These are phyloP conservation scores for Scaptodrosophila lebanonensis DNA, from an alignment of 1,140 invertebrate species.

Conservation along the genomic window DNA sequence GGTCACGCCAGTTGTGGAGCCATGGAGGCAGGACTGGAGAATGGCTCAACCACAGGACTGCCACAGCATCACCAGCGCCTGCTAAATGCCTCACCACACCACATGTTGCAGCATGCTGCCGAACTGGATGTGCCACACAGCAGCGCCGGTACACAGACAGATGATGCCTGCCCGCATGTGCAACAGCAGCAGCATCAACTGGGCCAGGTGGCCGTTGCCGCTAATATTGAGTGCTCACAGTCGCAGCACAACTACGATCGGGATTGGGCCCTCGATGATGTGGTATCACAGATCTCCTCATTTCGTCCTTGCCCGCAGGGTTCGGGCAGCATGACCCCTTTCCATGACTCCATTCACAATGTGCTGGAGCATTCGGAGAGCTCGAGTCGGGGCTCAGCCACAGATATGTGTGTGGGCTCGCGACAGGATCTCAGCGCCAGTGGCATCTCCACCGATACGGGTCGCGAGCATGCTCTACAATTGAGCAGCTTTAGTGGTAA, in stretches of 20 bases:
- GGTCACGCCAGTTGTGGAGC: slow-evolving; percentile 26
- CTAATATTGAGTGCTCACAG: slow-evolving; percentile 80
- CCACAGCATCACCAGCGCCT: slow-evolving; percentile 34
- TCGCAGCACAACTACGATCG: slow-evolving; percentile 77
- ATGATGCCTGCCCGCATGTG: slow-evolving; percentile 55
- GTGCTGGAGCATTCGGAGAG: slow-evolving; percentile 73
- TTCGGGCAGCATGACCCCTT: slow-evolving; percentile 76
- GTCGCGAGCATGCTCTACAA: slow-evolving; percentile 64
- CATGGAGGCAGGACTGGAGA: slow-evolving; percentile 27
- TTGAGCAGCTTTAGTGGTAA: slow-evolving; percentile 72
- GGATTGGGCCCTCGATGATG: slow-evolving; percentile 74
- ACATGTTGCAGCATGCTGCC: slow-evolving; percentile 56
- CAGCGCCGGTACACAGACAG: slow-evolving; percentile 56
- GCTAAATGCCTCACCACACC: slow-evolving; percentile 52
- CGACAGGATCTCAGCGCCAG: slow-evolving; percentile 72
- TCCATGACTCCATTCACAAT: slow-evolving; percentile 76
- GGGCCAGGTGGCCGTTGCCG: slow-evolving; percentile 78
- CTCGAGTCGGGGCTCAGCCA: slow-evolving; percentile 66
- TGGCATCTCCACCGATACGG: slow-evolving; percentile 70
- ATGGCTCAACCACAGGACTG: slow-evolving; percentile 17
- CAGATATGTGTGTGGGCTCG: slow-evolving; percentile 67
- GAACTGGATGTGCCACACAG: slow-evolving; percentile 46
- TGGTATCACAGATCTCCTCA: slow-evolving; percentile 75
- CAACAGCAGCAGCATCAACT: slow-evolving; percentile 44
- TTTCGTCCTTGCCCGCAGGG: slow-evolving; percentile 76